These are phyloP conservation scores for Chrysogorgia sp. DNA, from an alignment of 92 coral and sea anemone species.

Conservation along the genomic window DNA sequence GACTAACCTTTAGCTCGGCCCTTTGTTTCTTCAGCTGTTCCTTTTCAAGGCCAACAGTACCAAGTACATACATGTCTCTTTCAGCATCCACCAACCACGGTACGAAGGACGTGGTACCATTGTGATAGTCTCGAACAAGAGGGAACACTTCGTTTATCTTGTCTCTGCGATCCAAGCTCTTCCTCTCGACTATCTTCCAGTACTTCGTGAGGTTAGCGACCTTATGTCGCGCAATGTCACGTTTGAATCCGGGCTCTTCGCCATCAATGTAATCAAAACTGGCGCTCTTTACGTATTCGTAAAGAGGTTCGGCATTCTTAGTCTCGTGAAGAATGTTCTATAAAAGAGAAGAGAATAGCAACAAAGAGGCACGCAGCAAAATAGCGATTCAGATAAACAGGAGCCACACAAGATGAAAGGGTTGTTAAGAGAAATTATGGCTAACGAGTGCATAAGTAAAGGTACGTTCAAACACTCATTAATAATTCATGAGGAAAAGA, in stretches of 20 bases:
- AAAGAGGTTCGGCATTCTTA: conserved; percentile 68
- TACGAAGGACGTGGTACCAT: conserved; percentile 68
- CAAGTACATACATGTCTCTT: conserved; percentile 70
- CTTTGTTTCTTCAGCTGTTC: conserved; percentile 69
- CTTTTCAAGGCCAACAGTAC: conserved; percentile 65
- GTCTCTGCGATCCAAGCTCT: conserved; percentile 75
- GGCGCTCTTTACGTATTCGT: conserved; percentile 76
- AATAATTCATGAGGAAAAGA: too few species aligned
- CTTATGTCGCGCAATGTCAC: conserved; percentile 82
- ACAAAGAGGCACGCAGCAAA: background rate
- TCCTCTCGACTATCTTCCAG: conserved; percentile 66
- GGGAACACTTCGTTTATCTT: conserved; percentile 79
- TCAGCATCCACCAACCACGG: conserved; percentile 83
- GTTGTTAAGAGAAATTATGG: background rate
- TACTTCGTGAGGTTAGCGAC: conserved; percentile 78
- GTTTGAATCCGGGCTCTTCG: conserved; percentile 78
- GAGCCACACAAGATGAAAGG: background rate
- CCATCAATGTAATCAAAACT: conserved; percentile 68
- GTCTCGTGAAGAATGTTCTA: conserved; percentile 76
- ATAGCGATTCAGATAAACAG: too few species aligned
- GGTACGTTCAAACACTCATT: too few species aligned
- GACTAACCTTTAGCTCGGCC: conserved; percentile 77
- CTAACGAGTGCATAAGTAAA: too few species aligned
- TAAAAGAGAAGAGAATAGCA: background rate
- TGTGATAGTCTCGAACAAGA: conserved; percentile 77